Percentiles rank a stretch among this genome's conserved stretches.
phyloP scores from a whole-genome alignment of 2,113 vertebrate genomes.

The Perognathus longimembris region DNA sequence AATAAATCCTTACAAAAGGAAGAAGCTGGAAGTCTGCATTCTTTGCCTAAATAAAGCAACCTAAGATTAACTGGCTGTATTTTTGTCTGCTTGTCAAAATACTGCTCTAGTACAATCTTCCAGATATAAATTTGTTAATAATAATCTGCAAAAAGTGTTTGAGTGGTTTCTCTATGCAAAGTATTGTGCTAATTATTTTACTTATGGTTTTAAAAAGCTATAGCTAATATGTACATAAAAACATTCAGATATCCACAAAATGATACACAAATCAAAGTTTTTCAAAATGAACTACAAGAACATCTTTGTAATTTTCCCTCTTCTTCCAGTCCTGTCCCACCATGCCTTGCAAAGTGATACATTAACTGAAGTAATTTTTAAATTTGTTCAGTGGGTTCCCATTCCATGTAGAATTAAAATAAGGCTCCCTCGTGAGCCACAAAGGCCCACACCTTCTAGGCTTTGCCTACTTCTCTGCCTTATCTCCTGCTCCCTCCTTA shows the following conservation, averaged over 20 bases:
- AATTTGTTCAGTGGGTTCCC: neutral
- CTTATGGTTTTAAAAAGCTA: neutral
- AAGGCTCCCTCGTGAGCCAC: neutral
- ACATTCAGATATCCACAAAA: neutral
- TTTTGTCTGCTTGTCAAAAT: neutral
- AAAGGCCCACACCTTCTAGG: fast-evolving
- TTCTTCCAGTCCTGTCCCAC: neutral
- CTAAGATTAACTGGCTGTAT: neutral
- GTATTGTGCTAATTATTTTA: neutral
- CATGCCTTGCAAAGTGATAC: neutral
- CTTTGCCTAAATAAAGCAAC: conserved; percentile 1
- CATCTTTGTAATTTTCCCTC: neutral
- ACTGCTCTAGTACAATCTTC: neutral
- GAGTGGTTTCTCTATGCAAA: neutral
- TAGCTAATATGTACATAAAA: neutral
- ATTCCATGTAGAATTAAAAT: neutral
- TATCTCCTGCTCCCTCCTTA: neutral
- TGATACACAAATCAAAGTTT: neutral
- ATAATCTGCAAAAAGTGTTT: neutral
- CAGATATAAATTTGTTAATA: neutral
- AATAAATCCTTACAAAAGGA: neutral
- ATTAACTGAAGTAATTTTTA: neutral
- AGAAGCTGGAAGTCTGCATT: neutral
- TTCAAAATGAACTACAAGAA: neutral
- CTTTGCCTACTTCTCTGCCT: neutral